phyloP scores from a whole-genome alignment of 2,888 invertebrate genomes.

The Ferdinandea cuprea region DNA sequence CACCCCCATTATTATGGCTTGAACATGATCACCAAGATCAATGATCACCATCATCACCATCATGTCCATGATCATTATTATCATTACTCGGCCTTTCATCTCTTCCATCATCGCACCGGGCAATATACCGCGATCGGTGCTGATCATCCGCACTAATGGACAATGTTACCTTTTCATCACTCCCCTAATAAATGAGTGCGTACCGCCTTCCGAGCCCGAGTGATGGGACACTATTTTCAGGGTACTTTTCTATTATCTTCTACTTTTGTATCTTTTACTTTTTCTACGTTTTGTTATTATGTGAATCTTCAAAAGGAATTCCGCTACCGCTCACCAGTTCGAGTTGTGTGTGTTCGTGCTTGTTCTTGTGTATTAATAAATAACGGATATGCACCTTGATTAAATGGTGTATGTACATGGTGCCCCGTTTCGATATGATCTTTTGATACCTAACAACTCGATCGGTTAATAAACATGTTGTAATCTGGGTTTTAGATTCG shows the following conservation, averaged over 20 bases:
- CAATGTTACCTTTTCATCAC: constrained; percentile 69
- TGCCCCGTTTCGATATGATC: constrained; percentile 42
- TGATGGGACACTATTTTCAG: constrained; percentile 41
- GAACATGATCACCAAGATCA: constrained; percentile 41
- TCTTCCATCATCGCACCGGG: constrained; percentile 30
- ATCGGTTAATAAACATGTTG: constrained; percentile 37
- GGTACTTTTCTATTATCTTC: constrained; percentile 30
- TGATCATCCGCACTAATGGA: constrained; percentile 54
- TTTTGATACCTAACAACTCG: constrained; percentile 11
- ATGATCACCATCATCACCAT: constrained; percentile 25
- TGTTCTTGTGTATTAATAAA: background rate
- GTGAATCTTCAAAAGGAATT: constrained; percentile 36
- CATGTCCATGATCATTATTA: constrained; percentile 27
- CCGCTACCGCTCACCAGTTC: constrained; percentile 16
- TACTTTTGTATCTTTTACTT: background rate
- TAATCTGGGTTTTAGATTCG: constrained; percentile 12
- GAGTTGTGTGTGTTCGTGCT: too few relatives aligned
- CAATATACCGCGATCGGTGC: constrained; percentile 11
- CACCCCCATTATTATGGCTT: constrained; percentile 31
- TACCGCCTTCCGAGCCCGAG: constrained; percentile 39
- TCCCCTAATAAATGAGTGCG: constrained; percentile 55
- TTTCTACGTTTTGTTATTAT: constrained; percentile 4
- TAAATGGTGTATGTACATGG: constrained; percentile 23
- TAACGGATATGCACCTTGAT: background rate
- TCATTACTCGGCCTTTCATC: constrained; percentile 40